Evolutionary conservation across 2,113 vertebrate species (phyloP).

Genomic region (Rhea pennata): DNA sequence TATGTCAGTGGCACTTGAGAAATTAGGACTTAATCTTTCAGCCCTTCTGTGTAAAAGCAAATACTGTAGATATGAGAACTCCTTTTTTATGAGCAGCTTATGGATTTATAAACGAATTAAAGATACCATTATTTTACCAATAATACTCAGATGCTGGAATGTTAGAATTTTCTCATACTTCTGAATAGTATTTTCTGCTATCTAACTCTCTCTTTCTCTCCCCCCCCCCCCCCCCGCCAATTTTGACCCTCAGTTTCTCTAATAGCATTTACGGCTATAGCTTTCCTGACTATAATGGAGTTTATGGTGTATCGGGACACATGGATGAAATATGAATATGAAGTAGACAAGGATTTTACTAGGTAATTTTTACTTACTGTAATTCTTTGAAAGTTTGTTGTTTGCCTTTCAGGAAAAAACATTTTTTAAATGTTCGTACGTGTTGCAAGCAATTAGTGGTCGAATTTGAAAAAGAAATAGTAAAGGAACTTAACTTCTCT

Average conservation of each 20-base stretch:
- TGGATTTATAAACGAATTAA: neutral
- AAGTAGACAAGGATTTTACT: constrained; percentile 96
- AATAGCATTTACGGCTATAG: constrained; percentile 93
- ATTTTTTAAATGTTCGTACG: neutral
- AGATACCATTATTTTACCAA: neutral
- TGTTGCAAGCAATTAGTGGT: neutral
- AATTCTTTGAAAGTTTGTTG: neutral
- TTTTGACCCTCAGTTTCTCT: constrained; percentile 87
- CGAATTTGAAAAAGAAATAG: neutral
- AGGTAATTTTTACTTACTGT: constrained; percentile 80
- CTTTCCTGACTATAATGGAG: constrained; percentile 91
- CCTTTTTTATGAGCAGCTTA: neutral
- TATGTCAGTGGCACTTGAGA: neutral
- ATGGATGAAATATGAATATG: constrained; percentile 98
- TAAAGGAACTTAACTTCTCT: neutral
- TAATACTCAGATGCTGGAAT: neutral
- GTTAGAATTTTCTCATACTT: neutral
- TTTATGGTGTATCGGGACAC: constrained; percentile 96
- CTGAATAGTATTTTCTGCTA: neutral
- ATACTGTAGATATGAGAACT: neutral
- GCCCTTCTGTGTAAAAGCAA: neutral
- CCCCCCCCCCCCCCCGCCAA: no score
- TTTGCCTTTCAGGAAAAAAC: neutral
- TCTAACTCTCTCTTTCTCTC: neutral
- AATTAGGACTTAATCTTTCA: neutral